phyloP scores from a whole-genome alignment of 1,140 invertebrate species.

The Bombus affinis region DNA sequence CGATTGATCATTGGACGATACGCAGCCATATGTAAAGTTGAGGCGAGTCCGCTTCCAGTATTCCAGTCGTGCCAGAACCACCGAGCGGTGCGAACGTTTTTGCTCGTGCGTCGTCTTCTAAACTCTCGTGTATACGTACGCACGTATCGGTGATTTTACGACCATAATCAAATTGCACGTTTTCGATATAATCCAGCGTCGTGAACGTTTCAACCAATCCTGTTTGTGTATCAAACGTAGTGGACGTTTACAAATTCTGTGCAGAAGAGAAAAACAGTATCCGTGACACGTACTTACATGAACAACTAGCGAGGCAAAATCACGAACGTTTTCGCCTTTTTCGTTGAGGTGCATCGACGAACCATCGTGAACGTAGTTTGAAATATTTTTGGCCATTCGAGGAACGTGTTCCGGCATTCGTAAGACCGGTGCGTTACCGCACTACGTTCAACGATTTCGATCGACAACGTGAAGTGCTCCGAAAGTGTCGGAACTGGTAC shows the following conservation, averaged over 20 bases:
- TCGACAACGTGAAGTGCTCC: constrained; percentile 42
- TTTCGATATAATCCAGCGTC: neutral
- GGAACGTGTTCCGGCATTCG: constrained; percentile 14
- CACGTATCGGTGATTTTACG: constrained; percentile 47
- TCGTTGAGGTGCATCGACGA: neutral
- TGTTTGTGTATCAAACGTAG: neutral
- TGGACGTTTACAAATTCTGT: neutral
- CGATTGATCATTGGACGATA: constrained; percentile 18
- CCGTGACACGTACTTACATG: constrained; percentile 41
- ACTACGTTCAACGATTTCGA: constrained; percentile 30
- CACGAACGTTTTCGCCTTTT: constrained; percentile 3
- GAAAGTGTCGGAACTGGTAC: constrained; percentile 41
- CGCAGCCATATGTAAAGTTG: constrained; percentile 26
- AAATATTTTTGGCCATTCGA: neutral
- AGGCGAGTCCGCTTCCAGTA: constrained; percentile 11
- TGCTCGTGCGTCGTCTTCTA: constrained; percentile 17
- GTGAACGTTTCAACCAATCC: neutral
- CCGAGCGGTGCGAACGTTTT: constrained; percentile 42
- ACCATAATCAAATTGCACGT: neutral
- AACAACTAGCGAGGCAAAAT: constrained; percentile 13
- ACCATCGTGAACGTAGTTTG: neutral
- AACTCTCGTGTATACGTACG: constrained; percentile 44
- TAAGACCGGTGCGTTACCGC: constrained; percentile 25
- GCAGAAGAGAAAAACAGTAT: constrained; percentile 7
- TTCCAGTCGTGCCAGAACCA: constrained; percentile 64